Base-by-base conservation (phyloP, 2,797 vertebrate genomes). In the Rhinogobio ventralis region DNA sequence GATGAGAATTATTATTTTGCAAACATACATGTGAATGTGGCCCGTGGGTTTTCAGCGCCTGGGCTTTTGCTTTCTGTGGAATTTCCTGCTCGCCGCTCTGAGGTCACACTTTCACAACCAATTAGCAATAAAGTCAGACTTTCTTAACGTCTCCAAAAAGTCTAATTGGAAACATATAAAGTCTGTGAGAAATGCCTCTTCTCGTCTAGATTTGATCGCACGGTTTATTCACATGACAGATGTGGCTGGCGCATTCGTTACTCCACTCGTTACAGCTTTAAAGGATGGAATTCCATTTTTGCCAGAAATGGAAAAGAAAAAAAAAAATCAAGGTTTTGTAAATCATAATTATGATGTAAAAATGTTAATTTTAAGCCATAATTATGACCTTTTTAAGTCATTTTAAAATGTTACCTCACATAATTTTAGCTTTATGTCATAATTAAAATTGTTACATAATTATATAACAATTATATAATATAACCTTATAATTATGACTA, bases 61-160 rank as follows among this genome's bases (percentile, higher is more conserved):
- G 88, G 87, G 82, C 87, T 92, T 60, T 91, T 83, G 79, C 84
- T 89, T 90, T 91, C 85, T 53, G 57, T 90, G 93, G 92, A 92
- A 94, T 94, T 94, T 94, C 91, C 93, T 92, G 91, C 88, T 77
- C 49, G 33, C 86, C 87, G 91, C 89, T 89, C 89, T 33, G 89
- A 88, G 92, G 92, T 92, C 91, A 57, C 90, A 91, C 92, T 91
- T 90, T 94, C 92, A 92, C 90, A 94, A 93, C 86, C 93, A 93
- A 92, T 94, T 91, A 93, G 82, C 86, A 86, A 87, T 83, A 88
- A 91, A 90, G 73, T 79, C 46, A 20, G 39, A 64, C 79, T 87
- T 91, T 84, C 87, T 25, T 46, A 10, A 78, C 81, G 45, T 45
- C 30, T 67, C 73, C 33, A 81, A 85, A 87, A 86, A 30, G 60